A percentile compares a stretch with the other conserved stretches of the same genome.
phyloP scores from a whole-genome alignment of 2,113 vertebrate genomes.

The Argyrosomus japonicus region DNA sequence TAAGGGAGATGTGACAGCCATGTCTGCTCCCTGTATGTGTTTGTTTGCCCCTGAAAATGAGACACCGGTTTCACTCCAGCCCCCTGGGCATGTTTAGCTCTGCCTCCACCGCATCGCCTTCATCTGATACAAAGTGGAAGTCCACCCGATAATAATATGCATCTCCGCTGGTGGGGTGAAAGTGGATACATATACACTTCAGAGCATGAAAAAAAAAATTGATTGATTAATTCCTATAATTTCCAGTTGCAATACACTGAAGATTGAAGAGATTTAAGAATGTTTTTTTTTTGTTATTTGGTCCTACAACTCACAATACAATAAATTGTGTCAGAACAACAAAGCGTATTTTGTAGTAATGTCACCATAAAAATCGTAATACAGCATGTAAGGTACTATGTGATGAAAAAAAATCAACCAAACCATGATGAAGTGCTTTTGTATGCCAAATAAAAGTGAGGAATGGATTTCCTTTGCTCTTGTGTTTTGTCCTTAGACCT shows the following conservation, averaged over 20 bases:
- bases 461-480: slow-evolving; percentile 72
- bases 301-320: slow-evolving; percentile 21
- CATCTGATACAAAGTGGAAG: slow-evolving; percentile 82
- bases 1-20: slow-evolving; percentile 85
- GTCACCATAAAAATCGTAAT: slow-evolving; percentile 40
- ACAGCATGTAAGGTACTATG: slow-evolving; percentile 36
- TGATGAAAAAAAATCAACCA: slow-evolving; percentile 16
- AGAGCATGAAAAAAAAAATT: slow-evolving; percentile 27
- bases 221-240: slow-evolving; percentile 45
- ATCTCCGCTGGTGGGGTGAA: slow-evolving; percentile 64
- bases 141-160: slow-evolving; percentile 69
- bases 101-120: slow-evolving; percentile 72
- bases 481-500: slow-evolving; percentile 75
- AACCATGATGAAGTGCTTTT: slow-evolving; percentile 46
- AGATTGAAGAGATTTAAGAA: not conserved
- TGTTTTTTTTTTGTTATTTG: not conserved
- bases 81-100: slow-evolving; percentile 81
- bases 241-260: slow-evolving; percentile 34
- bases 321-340: slow-evolving; percentile 27
- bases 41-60: slow-evolving; percentile 83
- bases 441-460: slow-evolving; percentile 64
- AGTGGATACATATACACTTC: slow-evolving; percentile 63
- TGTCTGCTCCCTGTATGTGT: slow-evolving; percentile 85
- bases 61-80: slow-evolving; percentile 75
- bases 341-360: slow-evolving; percentile 34